Evolutionary conservation across 53 echinoderm and acorn worm species (phyloP).

Genomic region (Crossaster papposus): DNA sequence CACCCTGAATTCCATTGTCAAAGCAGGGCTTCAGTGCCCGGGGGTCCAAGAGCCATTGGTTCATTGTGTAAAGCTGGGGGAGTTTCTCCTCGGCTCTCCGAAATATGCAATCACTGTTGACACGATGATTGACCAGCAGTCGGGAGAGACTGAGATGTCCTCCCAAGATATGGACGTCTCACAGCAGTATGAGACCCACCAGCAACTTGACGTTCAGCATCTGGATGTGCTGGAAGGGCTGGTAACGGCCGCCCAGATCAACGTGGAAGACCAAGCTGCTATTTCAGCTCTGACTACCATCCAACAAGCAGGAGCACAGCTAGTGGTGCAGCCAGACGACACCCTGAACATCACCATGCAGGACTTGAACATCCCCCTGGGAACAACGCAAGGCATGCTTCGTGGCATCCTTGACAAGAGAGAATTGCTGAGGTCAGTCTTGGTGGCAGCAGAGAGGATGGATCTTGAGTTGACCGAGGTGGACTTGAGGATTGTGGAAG

Average conservation of each 20-base stretch:
- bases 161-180: conserved; percentile 30
- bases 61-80: conserved; percentile 4
- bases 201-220: conserved; percentile 53
- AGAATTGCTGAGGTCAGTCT: conserved; percentile 29
- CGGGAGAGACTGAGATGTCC: not conserved
- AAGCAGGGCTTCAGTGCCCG: conserved; percentile 36
- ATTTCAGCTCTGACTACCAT: conserved; percentile 30
- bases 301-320: not conserved
- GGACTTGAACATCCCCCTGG: conserved; percentile 41
- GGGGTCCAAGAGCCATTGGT: conserved; percentile 17
- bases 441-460: conserved; percentile 34
- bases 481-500: conserved; percentile 32
- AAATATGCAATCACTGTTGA: conserved; percentile 34
- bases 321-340: conserved; percentile 4
- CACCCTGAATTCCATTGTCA: conserved; percentile 42
- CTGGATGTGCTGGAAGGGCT: conserved; percentile 51
- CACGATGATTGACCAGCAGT: not conserved
- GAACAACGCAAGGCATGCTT: conserved; percentile 48
- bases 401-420: conserved; percentile 36
- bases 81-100: conserved; percentile 40
- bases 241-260: conserved; percentile 51
- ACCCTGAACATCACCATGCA: conserved; percentile 35
- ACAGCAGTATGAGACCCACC: conserved; percentile 48
- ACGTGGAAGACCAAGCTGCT: conserved; percentile 43
- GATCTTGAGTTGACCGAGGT: conserved; percentile 51